Conservation (phyloP, 2,797 vertebrate species). For the Trachurus trachurus region DNA sequence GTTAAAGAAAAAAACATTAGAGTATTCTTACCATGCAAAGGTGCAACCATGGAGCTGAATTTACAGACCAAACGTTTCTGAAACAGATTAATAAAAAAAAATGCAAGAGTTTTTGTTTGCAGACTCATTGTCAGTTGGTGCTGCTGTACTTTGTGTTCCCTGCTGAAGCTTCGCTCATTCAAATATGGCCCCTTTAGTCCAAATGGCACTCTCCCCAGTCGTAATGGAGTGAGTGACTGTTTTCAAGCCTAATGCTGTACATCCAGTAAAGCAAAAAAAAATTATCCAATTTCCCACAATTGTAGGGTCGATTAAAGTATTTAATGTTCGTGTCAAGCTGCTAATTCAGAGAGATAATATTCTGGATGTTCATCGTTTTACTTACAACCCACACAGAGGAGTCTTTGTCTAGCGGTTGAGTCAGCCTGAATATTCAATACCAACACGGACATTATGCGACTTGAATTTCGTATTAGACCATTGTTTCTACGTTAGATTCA, state of each 20-base stretch:
- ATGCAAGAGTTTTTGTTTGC: not conserved
- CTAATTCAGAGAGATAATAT: not conserved
- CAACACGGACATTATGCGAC: constrained; percentile 18
- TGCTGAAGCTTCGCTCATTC: not conserved
- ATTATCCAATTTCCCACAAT: not conserved
- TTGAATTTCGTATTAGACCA: constrained; percentile 8
- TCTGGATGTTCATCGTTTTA: not conserved
- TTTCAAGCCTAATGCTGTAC: not conserved
- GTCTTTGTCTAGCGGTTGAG: not conserved
- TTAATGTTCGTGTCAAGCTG: not conserved
- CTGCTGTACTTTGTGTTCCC: not conserved
- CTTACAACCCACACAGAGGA: constrained; percentile 16
- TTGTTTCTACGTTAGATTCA: constrained; percentile 16
- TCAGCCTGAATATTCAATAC: constrained; percentile 1
- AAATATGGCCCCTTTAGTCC: not conserved
- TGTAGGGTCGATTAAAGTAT: not conserved
- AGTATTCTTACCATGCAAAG: not conserved
- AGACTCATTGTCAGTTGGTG: not conserved
- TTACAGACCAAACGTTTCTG: not conserved
- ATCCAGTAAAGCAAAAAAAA: not conserved
- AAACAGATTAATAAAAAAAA: not conserved
- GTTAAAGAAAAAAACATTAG: too few relatives aligned
- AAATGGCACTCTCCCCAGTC: too few relatives aligned
- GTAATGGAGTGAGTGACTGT: not conserved
- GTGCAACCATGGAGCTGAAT: not conserved